These are phyloP conservation scores for Hemithea aestivaria DNA, from an alignment of 2,888 invertebrate genomes.

Conservation along the genomic window DNA sequence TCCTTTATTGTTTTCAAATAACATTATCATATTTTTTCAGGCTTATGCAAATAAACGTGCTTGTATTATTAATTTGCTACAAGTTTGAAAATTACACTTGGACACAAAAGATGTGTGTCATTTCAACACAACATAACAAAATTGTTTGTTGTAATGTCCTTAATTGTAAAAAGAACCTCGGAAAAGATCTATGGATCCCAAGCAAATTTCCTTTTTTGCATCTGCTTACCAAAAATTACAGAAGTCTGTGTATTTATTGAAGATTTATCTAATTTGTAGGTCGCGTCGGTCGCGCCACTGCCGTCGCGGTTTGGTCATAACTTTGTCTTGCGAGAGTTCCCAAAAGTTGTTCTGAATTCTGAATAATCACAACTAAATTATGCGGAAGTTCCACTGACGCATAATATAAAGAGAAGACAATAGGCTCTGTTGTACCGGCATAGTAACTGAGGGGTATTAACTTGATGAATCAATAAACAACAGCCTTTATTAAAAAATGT, in stretches of 20 bases:
- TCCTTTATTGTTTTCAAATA: too few relatives aligned
- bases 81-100: too few relatives aligned
- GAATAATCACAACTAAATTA: conserved; percentile 21
- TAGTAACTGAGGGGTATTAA: too few relatives aligned
- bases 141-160: too few relatives aligned
- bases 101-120: neutral
- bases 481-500: too few relatives aligned
- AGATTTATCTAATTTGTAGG: conserved; percentile 27
- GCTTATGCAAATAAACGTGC: too few relatives aligned
- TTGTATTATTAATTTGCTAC: too few relatives aligned
- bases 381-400: conserved; percentile 16
- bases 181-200: conserved; percentile 7
- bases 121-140: too few relatives aligned
- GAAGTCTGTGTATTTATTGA: conserved; percentile 27
- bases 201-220: conserved; percentile 17
- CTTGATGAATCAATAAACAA: too few relatives aligned
- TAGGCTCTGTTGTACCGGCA: too few relatives aligned
- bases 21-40: too few relatives aligned
- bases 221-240: conserved; percentile 27
- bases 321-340: conserved; percentile 25
- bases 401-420: conserved; percentile 1
- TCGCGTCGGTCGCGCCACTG: conserved; percentile 2
- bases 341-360: conserved; percentile 20
- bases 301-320: conserved; percentile 4
- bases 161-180: too few relatives aligned